These are phyloP conservation scores for Meta bourneti DNA, from an alignment of 2,888 invertebrate genomes.

Conservation along the genomic window DNA sequence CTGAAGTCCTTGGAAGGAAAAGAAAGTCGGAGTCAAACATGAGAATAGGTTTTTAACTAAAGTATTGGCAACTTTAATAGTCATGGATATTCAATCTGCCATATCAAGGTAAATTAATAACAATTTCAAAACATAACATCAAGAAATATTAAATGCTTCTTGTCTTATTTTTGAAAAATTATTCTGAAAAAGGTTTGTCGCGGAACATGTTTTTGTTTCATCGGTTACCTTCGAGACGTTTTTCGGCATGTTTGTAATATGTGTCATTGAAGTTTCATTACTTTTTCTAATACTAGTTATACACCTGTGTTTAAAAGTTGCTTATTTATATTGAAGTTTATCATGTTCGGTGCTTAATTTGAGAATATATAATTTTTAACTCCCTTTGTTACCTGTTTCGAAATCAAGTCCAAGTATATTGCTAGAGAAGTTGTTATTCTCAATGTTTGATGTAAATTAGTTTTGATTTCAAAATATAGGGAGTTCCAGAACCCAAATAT, in stretches of 20 bases:
- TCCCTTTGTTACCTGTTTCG: too few species aligned
- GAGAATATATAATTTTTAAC: too few species aligned
- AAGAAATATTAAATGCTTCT: too few species aligned
- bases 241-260: conserved; percentile 30
- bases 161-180: too few species aligned
- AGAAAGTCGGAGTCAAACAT: conserved; percentile 8
- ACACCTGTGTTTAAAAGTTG: neutral
- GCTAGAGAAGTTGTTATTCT: too few species aligned
- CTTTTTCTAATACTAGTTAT: neutral
- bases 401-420: too few species aligned
- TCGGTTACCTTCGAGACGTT: neutral
- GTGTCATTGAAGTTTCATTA: conserved; percentile 15
- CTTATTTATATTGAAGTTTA: too few species aligned
- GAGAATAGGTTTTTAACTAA: conserved; percentile 23
- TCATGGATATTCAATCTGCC: conserved; percentile 75
- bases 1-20: neutral
- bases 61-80: conserved; percentile 63
- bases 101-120: conserved; percentile 72
- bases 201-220: neutral
- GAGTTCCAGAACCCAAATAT: too few species aligned
- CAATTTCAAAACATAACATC: conserved; percentile 4
- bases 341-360: too few species aligned
- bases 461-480: too few species aligned
- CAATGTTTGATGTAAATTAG: too few species aligned
- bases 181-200: too few species aligned